Conservation (phyloP, 2,113 vertebrate genomes). For the Brevimyrus niger region DNA sequence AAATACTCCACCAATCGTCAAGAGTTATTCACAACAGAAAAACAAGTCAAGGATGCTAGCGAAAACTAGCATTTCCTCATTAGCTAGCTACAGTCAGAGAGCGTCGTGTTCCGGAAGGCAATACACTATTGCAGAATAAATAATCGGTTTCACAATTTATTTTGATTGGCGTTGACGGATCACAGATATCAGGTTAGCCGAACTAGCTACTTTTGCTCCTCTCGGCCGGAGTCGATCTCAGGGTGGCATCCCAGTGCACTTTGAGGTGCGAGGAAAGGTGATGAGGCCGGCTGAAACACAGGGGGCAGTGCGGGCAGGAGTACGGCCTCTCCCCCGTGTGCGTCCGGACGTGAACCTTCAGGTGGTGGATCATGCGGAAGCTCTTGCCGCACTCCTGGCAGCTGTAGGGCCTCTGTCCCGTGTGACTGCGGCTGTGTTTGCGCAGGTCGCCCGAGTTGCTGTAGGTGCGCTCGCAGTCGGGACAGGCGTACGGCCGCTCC, state of each 20-base stretch:
- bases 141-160: neutral
- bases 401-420: conserved; percentile 43
- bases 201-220: neutral
- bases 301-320: conserved; percentile 50
- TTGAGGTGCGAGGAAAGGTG: conserved; percentile 50
- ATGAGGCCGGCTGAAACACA: conserved; percentile 49
- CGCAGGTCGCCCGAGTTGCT: conserved; percentile 36
- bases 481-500: conserved; percentile 37
- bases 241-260: conserved; percentile 18
- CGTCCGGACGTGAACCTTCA: conserved; percentile 33
- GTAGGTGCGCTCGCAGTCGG: conserved; percentile 37
- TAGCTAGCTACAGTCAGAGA: neutral
- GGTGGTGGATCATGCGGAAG: conserved; percentile 31
- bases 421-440: conserved; percentile 37
- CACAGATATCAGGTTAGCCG: neutral
- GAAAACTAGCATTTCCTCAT: neutral
- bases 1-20: neutral
- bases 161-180: neutral
- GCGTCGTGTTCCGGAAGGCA: neutral
- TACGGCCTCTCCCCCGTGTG: conserved; percentile 54
- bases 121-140: neutral
- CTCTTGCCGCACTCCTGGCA: conserved; percentile 52
- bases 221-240: neutral
- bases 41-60: neutral
- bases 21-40: neutral